Evolutionary conservation across 2,888 invertebrate species (phyloP), one percentile per base, ranked within the genome.

Genomic region (Alentia gelatinosa): DNA sequence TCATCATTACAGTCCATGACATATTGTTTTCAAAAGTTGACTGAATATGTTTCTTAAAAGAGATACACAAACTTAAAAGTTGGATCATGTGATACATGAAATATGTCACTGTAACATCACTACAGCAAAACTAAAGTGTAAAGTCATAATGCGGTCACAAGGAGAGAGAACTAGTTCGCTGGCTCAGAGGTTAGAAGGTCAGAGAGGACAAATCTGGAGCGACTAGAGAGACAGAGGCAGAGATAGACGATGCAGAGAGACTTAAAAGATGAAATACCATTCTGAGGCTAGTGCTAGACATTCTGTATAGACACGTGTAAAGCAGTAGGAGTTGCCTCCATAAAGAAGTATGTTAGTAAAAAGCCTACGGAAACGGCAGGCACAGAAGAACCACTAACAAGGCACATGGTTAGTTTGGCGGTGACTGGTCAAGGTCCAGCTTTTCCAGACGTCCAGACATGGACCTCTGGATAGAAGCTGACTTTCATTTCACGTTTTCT

Each of bases 81-180:
- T 79, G 79, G 39, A 79, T 23, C 79, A 79, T 35, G 39, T 23
- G 79, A 79, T 79, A 79, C 79, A 79, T 79, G 79, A 79, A 79
- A 39, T 79, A 39, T 79, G 79, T 79, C 79, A 79, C 79, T 39
- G 79, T 37, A 79, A 79, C 79, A 79, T 37, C 79, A 37, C 79
- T 79, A 79, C 35, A 79, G 79, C 37, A 35, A 23, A 79, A 79
- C 79, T 79, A 79, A 79, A 79, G 0, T 79, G 39, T 79, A 39
- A 79, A 39, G 79, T 37, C 35, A 39, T 5, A 19, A 37, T 4
- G 79, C 35, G 39, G 79, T 79, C 39, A 79, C 35, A 37, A 79
- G 79, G 79, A 26, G 74, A 79, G 79, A 79, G 79, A 79, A 79
- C 79, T 79, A 79, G n/a, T n/a, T n/a, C n/a, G n/a, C n/a, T n/a